These are phyloP conservation scores for Aphodius granarius DNA, from an alignment of 2,888 invertebrate genomes.

Conservation along the genomic window DNA sequence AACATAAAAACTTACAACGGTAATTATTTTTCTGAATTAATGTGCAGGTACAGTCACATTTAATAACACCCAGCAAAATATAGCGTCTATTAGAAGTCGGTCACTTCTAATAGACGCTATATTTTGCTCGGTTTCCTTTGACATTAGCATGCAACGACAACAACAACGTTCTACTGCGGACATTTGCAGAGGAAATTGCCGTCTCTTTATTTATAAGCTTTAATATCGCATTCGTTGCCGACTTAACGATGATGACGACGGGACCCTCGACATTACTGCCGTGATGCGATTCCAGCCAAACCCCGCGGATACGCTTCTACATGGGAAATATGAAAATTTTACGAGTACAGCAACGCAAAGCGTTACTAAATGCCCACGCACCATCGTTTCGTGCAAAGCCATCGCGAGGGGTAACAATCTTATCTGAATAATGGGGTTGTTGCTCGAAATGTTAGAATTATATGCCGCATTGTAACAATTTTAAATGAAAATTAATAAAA, in stretches of 20 bases:
- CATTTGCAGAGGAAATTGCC: neutral
- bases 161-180: neutral
- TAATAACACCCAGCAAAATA: neutral
- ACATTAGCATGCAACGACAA: neutral
- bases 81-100: too few relatives aligned
- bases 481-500: too few relatives aligned
- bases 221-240: neutral
- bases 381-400: neutral
- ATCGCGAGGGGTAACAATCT: neutral
- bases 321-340: neutral
- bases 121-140: neutral
- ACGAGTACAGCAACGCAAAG: neutral
- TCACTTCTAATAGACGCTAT: neutral
- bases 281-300: neutral
- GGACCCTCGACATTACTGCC: neutral
- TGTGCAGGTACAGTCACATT: neutral
- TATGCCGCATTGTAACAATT: neutral
- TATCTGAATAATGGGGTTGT: neutral
- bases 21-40: neutral
- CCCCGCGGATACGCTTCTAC: neutral
- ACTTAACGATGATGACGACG: neutral
- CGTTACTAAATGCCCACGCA: neutral
- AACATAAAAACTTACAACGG: neutral
- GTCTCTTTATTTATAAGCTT: neutral
- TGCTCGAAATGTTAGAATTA: neutral